Conservation (phyloP, 2,113 vertebrate species). For the Chiloscyllium plagiosum region DNA sequence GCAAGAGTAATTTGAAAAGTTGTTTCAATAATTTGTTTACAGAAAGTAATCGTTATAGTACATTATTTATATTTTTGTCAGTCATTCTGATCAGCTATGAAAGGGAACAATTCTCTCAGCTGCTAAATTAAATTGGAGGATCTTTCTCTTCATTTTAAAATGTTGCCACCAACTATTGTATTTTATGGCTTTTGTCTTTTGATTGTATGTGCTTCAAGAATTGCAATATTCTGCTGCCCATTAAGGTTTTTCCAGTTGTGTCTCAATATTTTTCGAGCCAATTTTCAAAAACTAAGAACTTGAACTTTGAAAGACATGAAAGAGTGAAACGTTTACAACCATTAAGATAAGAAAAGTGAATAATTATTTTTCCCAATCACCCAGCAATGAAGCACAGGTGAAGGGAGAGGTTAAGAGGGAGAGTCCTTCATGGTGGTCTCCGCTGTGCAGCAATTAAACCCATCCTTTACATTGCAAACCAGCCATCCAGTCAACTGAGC, state of each 20-base stretch:
- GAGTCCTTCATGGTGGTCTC: too few species aligned
- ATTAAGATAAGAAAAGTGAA: neutral
- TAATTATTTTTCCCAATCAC: neutral
- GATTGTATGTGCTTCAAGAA: neutral
- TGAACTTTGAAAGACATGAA: neutral
- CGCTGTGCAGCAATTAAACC: too few species aligned
- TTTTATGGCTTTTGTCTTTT: neutral
- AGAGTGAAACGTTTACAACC: neutral
- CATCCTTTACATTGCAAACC: too few species aligned
- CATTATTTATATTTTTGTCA: neutral
- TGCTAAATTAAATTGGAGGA: neutral
- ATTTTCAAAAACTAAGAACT: neutral
- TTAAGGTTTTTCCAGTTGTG: neutral
- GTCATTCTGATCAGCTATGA: neutral
- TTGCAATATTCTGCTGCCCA: neutral
- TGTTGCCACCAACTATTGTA: neutral
- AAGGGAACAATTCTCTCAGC: neutral
- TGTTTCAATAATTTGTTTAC: neutral
- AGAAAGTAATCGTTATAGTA: neutral
- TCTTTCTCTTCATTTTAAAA: neutral
- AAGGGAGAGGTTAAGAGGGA: too few species aligned
- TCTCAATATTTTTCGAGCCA: neutral
- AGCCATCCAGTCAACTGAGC: too few species aligned
- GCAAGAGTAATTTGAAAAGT: neutral
- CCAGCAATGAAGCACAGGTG: neutral